phyloP scores from a whole-genome alignment of 2,888 invertebrate genomes.

The Drosophila kanekoi region DNA sequence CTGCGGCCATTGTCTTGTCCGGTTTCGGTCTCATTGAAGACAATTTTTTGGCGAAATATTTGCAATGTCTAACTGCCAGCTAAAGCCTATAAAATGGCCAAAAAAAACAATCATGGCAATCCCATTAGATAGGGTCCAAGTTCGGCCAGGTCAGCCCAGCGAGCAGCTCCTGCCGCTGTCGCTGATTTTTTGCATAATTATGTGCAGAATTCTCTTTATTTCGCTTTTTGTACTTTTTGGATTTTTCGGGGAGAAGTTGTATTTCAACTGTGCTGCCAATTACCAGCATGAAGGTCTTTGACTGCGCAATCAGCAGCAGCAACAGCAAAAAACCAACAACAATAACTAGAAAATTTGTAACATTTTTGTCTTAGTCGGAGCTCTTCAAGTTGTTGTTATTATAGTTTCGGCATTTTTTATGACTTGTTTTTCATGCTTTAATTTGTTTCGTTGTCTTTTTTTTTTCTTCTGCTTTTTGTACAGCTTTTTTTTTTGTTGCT shows the following conservation, averaged over 20 bases:
- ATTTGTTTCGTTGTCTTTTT: slow-evolving; percentile 67
- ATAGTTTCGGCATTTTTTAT: slow-evolving; percentile 55
- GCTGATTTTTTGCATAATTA: slow-evolving; percentile 68
- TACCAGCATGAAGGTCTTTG: slow-evolving; percentile 78
- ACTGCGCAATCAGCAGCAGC: slow-evolving; percentile 67
- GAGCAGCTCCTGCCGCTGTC: slow-evolving; percentile 51
- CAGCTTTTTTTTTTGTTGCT: slow-evolving; percentile 30
- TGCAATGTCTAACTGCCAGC: slow-evolving; percentile 36
- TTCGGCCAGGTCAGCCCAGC: slow-evolving; percentile 55
- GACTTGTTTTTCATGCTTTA: slow-evolving; percentile 77
- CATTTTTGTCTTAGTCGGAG: slow-evolving; percentile 64
- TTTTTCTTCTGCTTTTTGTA: slow-evolving; percentile 42
- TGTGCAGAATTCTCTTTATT: slow-evolving; percentile 58
- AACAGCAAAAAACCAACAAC: slow-evolving; percentile 14
- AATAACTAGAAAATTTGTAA: slow-evolving; percentile 75
- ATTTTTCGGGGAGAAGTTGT: slow-evolving; percentile 44
- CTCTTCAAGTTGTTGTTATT: slow-evolving; percentile 52
- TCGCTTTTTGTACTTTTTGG: slow-evolving; percentile 23
- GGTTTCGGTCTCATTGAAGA: slow-evolving; percentile 44
- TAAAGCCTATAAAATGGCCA: slow-evolving; percentile 53
- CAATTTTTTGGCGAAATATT: slow-evolving; percentile 50
- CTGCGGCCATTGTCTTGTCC: slow-evolving; percentile 64
- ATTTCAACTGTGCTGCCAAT: slow-evolving; percentile 64
- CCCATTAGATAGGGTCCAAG: slow-evolving; percentile 69
- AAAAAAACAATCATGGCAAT: slow-evolving; percentile 43